phyloP scores from a whole-genome alignment of 2,113 vertebrate genomes.

The Coptodon rendalli region DNA sequence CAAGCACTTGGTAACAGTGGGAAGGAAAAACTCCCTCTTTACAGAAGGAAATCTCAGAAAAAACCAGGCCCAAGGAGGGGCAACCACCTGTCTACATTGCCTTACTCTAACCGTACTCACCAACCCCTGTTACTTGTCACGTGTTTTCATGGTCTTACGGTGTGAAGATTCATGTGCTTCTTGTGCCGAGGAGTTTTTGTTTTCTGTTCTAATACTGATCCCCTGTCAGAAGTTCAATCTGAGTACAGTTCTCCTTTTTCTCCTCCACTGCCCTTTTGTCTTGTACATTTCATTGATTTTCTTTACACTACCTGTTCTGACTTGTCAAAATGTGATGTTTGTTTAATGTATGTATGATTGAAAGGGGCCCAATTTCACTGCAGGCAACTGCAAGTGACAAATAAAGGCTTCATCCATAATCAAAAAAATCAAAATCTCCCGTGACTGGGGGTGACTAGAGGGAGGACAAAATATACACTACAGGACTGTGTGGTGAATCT shows the following conservation, averaged over 20 bases:
- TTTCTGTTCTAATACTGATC: neutral
- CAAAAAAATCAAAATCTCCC: accelerated
- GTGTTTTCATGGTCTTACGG: neutral
- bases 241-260: accelerated
- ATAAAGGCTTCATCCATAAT: neutral
- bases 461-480: neutral
- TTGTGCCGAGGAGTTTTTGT: neutral
- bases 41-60: neutral
- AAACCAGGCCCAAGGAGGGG: neutral
- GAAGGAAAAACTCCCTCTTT: neutral
- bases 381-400: neutral
- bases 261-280: neutral
- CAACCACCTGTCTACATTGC: neutral
- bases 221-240: neutral
- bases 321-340: neutral
- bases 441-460: accelerated
- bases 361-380: accelerated
- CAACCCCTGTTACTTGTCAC: neutral
- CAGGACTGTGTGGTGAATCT: accelerated
- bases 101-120: neutral
- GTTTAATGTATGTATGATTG: neutral
- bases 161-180: neutral
- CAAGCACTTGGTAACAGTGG: neutral
- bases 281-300: neutral
- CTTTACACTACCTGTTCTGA: accelerated